Percentiles rank a stretch among this genome's conserved stretches.
Evolutionary conservation across 92 coral and sea anemone species (phyloP).

Genomic region (Pocillopora grandis): DNA sequence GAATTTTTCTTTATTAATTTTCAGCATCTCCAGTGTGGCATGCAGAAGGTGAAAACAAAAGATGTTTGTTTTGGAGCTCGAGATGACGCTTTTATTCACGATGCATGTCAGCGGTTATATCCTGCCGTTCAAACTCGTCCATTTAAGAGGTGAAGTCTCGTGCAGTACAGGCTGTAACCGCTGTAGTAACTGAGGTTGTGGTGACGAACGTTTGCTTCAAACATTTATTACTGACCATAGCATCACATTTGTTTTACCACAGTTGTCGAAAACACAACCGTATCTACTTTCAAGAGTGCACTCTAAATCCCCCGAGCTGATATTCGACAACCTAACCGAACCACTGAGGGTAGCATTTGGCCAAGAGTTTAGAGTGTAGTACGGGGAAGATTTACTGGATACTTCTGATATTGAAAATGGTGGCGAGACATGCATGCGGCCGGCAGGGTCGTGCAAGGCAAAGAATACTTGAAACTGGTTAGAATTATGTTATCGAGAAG

Average conservation of each 20-base stretch:
- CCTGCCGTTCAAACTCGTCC: neutral
- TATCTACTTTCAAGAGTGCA: slow-evolving; percentile 9
- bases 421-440: slow-evolving; percentile 3
- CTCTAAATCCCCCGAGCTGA: slow-evolving; percentile 8
- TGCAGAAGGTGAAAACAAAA: neutral
- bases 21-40: neutral
- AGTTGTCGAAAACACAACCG: neutral
- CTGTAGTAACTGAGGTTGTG: neutral
- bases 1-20: neutral
- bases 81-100: neutral
- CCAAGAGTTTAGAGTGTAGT: slow-evolving; percentile 20
- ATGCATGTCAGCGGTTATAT: neutral
- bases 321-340: slow-evolving; percentile 14
- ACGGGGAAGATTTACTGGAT: neutral
- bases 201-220: neutral
- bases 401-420: neutral
- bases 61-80: slow-evolving; percentile 31
- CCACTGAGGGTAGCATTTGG: slow-evolving; percentile 10
- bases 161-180: neutral
- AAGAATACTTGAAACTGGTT: too few species aligned
- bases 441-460: too few species aligned
- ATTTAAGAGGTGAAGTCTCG: slow-evolving; percentile 11
- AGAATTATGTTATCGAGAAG: too few species aligned
- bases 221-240: slow-evolving; percentile 6
- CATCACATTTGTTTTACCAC: slow-evolving; percentile 10